Base-by-base conservation (phyloP, 2,888 invertebrate species). In the Charanyca ferruginea region DNA sequence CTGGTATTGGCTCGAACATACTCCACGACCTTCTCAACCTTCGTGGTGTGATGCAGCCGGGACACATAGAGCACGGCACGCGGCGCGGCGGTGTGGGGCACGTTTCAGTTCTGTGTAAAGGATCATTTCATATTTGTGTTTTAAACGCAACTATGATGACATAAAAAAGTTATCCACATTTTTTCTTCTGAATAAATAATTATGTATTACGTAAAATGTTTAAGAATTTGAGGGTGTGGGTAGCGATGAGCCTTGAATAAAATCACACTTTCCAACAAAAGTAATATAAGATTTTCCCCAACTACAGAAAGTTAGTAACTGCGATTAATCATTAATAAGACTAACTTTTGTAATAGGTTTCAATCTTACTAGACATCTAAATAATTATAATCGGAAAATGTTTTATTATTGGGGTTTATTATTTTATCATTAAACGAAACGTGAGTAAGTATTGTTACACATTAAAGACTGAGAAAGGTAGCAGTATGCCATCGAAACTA, bases 261-360 rank as follows among this genome's bases (percentile, higher is more conserved):
- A 72, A 73, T 77, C 72, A 71, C 63, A 77, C 53, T 73, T 73
- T 45, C 49, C 38, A 77, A 74, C 78, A 72, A 77, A 74, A 73
- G 60, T 66, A 66, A 73, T 78, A 73, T 66, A 73, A 77, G 60
- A 73, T 66, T 77, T 47, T 32, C 28, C 42, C 38, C 20, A 74
- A 73, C 66, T 77, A 74, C 52, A 61, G 16, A 35, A 78, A 73
- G 23, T 77, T 63, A 57, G 41, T 58, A 73, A 73, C 66, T 53
- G 48, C 22, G 66, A 66, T 74, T 53, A 74, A 78, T 74, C 73
- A 74, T 74, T 72, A 77, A 73, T 60, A 53, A 66, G 32, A 72
- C 55, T 49, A 61, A 77, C 78, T 74, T 74, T 60, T 44, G 66
- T 66, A 65, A 77, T 77, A 73, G 73, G 55, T 60, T 77, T 77